Percentiles rank a stretch among this genome's conserved stretches.
Evolutionary conservation across 2,797 vertebrate species (phyloP).

Genomic region (Decapterus maruadsi): DNA sequence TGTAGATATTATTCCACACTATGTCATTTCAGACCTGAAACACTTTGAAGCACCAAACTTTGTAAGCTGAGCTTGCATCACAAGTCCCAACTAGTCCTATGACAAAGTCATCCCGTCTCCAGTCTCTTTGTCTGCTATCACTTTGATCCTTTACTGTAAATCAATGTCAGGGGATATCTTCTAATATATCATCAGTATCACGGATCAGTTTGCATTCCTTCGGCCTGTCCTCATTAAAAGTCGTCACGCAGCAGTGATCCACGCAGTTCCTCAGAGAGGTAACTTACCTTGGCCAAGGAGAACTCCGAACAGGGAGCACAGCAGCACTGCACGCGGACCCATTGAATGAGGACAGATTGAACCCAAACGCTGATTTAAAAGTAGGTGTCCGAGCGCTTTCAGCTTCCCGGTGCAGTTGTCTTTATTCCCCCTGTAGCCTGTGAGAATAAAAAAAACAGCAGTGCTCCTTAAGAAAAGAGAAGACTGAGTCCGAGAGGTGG

Average conservation of each 20-base stretch:
- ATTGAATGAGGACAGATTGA: constrained; percentile 58
- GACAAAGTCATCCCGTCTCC: constrained; percentile 51
- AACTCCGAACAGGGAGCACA: constrained; percentile 77
- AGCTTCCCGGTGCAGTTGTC: neutral
- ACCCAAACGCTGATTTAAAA: constrained; percentile 7
- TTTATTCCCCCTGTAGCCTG: neutral
- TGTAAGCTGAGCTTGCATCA: constrained; percentile 49
- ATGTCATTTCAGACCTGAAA: constrained; percentile 13
- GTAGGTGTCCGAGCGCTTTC: neutral
- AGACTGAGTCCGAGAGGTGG: constrained; percentile 39
- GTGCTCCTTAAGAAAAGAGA: constrained; percentile 25
- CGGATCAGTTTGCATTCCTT: too few relatives aligned
- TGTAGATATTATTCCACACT: neutral
- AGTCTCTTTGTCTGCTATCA: constrained; percentile 26
- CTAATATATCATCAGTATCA: too few relatives aligned
- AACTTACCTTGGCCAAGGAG: constrained; percentile 83
- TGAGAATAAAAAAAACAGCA: constrained; percentile 13
- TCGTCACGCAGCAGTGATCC: neutral
- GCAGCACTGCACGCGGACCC: constrained; percentile 71
- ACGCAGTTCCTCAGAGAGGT: neutral
- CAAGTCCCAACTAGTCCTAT: constrained; percentile 68
- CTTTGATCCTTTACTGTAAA: constrained; percentile 14
- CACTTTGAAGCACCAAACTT: constrained; percentile 49
- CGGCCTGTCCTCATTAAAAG: neutral
- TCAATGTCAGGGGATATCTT: too few relatives aligned